phyloP scores from a whole-genome alignment of 2,888 invertebrate species.

The Rotaria magnacalcarata region DNA sequence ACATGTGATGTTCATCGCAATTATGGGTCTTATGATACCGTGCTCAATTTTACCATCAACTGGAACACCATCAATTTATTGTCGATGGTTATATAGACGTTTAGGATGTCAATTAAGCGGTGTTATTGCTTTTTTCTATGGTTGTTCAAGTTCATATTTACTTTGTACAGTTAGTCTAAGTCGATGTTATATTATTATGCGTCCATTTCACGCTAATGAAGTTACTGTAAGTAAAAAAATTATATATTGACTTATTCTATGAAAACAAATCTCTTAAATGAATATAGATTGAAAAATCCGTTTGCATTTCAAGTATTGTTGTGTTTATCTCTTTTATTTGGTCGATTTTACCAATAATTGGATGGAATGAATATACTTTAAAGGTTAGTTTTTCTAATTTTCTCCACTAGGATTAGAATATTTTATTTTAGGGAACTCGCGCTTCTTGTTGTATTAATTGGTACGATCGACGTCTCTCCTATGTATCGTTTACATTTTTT shows the following conservation, averaged over 20 bases:
- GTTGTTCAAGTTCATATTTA: conserved; percentile 1
- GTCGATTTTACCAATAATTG: background rate
- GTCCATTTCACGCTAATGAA: background rate
- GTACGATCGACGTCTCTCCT: background rate
- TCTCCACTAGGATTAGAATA: too few relatives aligned
- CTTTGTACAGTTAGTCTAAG: background rate
- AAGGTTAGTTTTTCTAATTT: background rate
- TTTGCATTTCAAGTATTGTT: background rate
- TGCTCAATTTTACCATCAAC: background rate
- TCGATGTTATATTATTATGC: conserved; percentile 2
- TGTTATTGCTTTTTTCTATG: background rate
- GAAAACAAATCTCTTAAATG: background rate
- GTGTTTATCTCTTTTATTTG: background rate
- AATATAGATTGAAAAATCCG: background rate
- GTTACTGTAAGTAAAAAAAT: background rate
- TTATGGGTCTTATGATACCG: background rate
- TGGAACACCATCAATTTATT: background rate
- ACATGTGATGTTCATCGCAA: background rate
- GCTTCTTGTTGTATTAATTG: background rate
- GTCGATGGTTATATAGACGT: background rate
- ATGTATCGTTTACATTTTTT: background rate
- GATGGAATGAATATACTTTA: conserved; percentile 22
- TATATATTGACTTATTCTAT: too few relatives aligned
- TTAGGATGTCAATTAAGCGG: background rate
- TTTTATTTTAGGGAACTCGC: background rate